Evolutionary conservation across 2,888 invertebrate species (phyloP).

Genomic region (Syrphus vitripennis): DNA sequence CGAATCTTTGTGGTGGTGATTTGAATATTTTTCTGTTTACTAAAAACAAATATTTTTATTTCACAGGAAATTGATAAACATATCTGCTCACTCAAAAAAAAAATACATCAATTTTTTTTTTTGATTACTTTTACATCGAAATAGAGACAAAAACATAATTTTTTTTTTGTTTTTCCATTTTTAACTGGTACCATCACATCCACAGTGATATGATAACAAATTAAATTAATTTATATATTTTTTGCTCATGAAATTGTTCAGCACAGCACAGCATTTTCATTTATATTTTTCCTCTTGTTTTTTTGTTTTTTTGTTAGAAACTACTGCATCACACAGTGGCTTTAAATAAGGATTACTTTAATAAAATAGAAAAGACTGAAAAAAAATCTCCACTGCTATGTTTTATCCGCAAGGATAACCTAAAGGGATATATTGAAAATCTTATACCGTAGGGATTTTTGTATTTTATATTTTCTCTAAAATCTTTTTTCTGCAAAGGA

Average conservation of each 20-base stretch:
- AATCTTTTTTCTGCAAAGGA: slow-evolving; percentile 26
- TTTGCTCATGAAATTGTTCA: no score
- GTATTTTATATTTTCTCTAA: slow-evolving; percentile 44
- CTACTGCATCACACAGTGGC: neutral
- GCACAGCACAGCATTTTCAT: neutral
- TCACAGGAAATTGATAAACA: no score
- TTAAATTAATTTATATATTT: neutral
- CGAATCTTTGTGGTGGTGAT: no score
- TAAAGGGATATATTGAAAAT: slow-evolving; percentile 7
- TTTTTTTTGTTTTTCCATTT: neutral
- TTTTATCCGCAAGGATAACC: neutral
- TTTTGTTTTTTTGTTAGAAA: neutral
- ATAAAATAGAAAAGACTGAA: neutral
- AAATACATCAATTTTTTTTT: no score
- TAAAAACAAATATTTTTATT: no score
- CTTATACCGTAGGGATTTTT: slow-evolving; percentile 43
- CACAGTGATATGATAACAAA: neutral
- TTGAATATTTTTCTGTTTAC: no score
- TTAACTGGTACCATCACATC: neutral
- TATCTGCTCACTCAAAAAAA: no score
- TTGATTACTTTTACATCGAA: no score
- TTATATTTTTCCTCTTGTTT: neutral
- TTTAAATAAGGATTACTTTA: neutral
- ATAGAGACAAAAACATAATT: no score
- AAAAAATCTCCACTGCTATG: neutral